phyloP scores from a whole-genome alignment of 1,140 invertebrate species.

The Diachasma alloeum region DNA sequence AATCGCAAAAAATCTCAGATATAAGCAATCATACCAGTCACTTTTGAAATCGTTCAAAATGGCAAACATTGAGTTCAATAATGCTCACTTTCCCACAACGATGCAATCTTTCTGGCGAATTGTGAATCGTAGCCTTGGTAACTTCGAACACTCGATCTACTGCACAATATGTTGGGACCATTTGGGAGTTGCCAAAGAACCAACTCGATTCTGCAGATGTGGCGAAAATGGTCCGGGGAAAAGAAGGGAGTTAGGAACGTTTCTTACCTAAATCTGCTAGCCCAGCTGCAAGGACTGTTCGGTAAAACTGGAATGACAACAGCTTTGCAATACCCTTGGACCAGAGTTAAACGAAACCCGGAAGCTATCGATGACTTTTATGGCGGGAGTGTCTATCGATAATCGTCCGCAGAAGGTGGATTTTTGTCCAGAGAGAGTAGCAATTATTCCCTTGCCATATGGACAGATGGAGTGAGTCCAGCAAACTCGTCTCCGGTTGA shows the following conservation, averaged over 20 bases:
- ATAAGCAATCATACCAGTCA: neutral
- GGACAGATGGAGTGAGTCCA: neutral
- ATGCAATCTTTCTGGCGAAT: neutral
- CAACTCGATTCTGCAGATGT: neutral
- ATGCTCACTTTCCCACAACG: neutral
- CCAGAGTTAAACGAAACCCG: too few relatives aligned
- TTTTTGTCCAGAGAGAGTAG: neutral
- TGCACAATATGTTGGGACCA: neutral
- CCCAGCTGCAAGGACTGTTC: neutral
- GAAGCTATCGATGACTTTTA: neutral
- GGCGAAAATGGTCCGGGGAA: neutral
- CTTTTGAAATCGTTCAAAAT: neutral
- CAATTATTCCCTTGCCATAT: neutral
- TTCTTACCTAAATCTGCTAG: neutral
- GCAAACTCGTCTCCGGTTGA: neutral
- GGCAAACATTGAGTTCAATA: neutral
- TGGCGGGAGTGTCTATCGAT: neutral
- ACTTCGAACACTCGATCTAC: neutral
- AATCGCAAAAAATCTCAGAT: neutral
- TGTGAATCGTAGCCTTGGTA: neutral
- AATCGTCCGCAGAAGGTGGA: neutral
- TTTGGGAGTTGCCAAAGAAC: neutral
- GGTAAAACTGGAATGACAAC: neutral
- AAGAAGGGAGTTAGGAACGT: neutral
- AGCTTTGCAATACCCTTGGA: neutral